Conservation (phyloP, 1,140 invertebrate genomes). For the Drosophila asahinai region DNA sequence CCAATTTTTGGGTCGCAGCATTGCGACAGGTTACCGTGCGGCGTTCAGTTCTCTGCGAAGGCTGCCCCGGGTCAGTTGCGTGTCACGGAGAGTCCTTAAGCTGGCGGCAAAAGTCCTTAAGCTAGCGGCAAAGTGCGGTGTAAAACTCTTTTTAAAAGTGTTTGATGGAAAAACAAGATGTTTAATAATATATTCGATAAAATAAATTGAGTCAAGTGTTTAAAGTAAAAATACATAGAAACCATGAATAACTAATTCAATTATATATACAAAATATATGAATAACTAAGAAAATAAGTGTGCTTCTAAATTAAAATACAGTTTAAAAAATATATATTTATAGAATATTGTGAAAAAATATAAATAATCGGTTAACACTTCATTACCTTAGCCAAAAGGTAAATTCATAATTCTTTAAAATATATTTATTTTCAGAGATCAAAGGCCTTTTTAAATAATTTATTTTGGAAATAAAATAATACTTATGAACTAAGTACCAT, state of each 20-base stretch:
- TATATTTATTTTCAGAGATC: too few relatives aligned
- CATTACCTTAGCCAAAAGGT: too few relatives aligned
- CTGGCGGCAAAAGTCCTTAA: neutral
- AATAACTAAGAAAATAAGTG: neutral
- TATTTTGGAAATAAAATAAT: too few relatives aligned
- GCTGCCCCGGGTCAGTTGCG: constrained; percentile 65
- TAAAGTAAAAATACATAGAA: neutral
- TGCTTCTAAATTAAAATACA: neutral
- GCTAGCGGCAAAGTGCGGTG: neutral
- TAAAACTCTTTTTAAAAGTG: neutral
- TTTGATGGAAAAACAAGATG: neutral
- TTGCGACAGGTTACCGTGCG: constrained; percentile 78
- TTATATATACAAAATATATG: neutral
- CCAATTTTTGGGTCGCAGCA: constrained; percentile 57
- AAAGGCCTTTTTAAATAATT: too few relatives aligned
- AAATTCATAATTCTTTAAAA: too few relatives aligned
- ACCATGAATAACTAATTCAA: neutral
- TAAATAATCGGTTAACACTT: too few relatives aligned
- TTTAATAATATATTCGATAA: too few relatives aligned
- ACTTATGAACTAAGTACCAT: too few relatives aligned
- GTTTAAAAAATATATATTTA: neutral
- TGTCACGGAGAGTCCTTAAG: constrained; percentile 50
- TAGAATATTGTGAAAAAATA: too few relatives aligned
- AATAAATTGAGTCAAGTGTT: neutral
- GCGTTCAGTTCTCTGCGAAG: constrained; percentile 65